phyloP scores from a whole-genome alignment of 2,797 vertebrate species.

The Gadopsis marmoratus region DNA sequence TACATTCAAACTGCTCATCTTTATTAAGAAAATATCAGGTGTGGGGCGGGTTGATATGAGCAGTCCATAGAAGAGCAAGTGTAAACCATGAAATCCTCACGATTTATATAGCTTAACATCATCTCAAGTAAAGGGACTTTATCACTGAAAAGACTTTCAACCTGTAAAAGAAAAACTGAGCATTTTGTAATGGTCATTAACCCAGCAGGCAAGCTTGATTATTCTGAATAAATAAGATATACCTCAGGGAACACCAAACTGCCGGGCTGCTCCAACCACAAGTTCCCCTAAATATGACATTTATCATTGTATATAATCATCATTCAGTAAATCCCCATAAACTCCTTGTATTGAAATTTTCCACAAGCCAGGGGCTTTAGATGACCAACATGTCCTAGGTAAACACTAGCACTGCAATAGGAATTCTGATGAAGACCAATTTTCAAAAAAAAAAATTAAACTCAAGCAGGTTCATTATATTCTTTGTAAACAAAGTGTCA shows the following conservation, averaged over 20 bases:
- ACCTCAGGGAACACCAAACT: slow-evolving; percentile 24
- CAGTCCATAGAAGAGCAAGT: slow-evolving; percentile 60
- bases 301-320: slow-evolving; percentile 30
- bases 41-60: slow-evolving; percentile 59
- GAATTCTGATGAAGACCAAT: slow-evolving; percentile 41
- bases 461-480: slow-evolving; percentile 36
- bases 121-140: slow-evolving; percentile 12
- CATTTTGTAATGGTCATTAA: slow-evolving; percentile 19
- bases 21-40: slow-evolving; percentile 41
- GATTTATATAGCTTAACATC: slow-evolving; percentile 61
- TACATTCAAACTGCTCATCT: slow-evolving; percentile 82
- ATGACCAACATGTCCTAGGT: slow-evolving; percentile 21
- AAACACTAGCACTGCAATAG: slow-evolving; percentile 37
- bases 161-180: slow-evolving; percentile 22
- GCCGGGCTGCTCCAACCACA: slow-evolving; percentile 36
- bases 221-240: slow-evolving; percentile 32
- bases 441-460: slow-evolving; percentile 47
- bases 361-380: slow-evolving; percentile 21
- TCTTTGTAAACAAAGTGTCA: slow-evolving; percentile 32
- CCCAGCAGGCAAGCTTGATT: slow-evolving; percentile 43
- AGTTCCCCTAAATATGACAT: slow-evolving; percentile 35
- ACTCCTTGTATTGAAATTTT: slow-evolving; percentile 34
- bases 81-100: slow-evolving; percentile 49
- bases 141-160: slow-evolving; percentile 21
- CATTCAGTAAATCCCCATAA: slow-evolving; percentile 12